Evolutionary conservation across 2,113 vertebrate species (phyloP), one percentile per base, ranked within the genome.

Genomic region (Chaenogobius annularis): DNA sequence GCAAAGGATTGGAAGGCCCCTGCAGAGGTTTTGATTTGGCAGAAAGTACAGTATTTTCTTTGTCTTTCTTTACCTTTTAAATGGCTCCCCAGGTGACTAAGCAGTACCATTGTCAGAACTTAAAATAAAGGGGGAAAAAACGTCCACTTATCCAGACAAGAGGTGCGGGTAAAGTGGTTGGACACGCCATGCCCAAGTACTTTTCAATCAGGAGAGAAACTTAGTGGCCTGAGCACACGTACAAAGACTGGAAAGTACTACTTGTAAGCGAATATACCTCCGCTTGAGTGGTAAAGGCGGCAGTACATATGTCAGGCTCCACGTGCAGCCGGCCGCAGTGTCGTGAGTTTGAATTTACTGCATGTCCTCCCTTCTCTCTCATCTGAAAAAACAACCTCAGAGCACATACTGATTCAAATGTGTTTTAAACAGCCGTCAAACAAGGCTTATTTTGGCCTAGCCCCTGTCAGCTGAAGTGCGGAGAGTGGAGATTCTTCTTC

Each of bases 151-250:
- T 81, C 75, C 75, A 77, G 71, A 79, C 14, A 19, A 80, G 70
- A 74, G 40, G 69, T 73, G 62, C 10, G 40, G 56, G 68, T 71
- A 74, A 76, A 48, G 40, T 58, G 20, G 71, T 68, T 66, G 8
- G 62, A 75, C 66, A 56, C 46, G 65, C 37, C 12, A n/a, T 31
- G 31, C 58, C 70, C 20, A 37, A 8, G 40, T 71, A 78, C 68
- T 78, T 80, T 85, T 40, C 70, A 81, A 84, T 87, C 83, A 87
- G 61, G 66, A 68, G 55, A 75, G 54, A 79, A 79, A 78, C 62
- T 77, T 79, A 71, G 37, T 20, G 13, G 10, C 50, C 9, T 20
- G n/a, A 37, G 7, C 64, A 55, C 20, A 62, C 68, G 61, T 56
- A 46, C 23, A 62, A n/a, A 65, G 35, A 54, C 15, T 46, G 23